These are phyloP conservation scores for Bombus waltoni DNA, from an alignment of 1,140 invertebrate genomes.

Conservation along the genomic window DNA sequence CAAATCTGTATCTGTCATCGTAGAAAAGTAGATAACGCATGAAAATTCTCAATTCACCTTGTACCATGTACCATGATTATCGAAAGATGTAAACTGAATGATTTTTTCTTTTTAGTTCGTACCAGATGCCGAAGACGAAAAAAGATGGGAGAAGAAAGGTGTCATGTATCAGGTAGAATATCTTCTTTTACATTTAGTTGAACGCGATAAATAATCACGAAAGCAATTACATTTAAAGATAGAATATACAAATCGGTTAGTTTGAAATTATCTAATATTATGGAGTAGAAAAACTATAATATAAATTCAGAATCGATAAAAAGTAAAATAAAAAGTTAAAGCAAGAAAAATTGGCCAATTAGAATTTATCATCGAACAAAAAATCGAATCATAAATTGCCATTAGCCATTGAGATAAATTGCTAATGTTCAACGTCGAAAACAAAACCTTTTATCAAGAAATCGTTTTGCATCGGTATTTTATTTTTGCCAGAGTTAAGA, in stretches of 20 bases:
- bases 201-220: not conserved
- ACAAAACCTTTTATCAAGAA: not conserved
- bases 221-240: not conserved
- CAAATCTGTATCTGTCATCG: too few relatives aligned
- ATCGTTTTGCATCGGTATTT: not conserved
- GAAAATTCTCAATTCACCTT: not conserved
- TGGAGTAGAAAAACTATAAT: not conserved
- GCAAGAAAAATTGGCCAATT: not conserved
- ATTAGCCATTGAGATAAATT: not conserved
- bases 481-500: not conserved
- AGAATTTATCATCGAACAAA: not conserved
- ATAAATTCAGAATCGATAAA: not conserved
- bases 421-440: not conserved
- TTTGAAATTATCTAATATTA: not conserved
- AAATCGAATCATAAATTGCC: not conserved
- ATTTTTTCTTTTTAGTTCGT: conserved; percentile 48
- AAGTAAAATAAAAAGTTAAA: not conserved
- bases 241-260: not conserved
- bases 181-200: not conserved
- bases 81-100: not conserved
- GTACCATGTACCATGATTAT: not conserved
- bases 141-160: conserved; percentile 64
- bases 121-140: conserved; percentile 47
- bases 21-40: not conserved
- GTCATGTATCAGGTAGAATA: conserved; percentile 69